These are phyloP conservation scores for Characodon lateralis DNA, from an alignment of 2,797 vertebrate species.

Conservation along the genomic window DNA sequence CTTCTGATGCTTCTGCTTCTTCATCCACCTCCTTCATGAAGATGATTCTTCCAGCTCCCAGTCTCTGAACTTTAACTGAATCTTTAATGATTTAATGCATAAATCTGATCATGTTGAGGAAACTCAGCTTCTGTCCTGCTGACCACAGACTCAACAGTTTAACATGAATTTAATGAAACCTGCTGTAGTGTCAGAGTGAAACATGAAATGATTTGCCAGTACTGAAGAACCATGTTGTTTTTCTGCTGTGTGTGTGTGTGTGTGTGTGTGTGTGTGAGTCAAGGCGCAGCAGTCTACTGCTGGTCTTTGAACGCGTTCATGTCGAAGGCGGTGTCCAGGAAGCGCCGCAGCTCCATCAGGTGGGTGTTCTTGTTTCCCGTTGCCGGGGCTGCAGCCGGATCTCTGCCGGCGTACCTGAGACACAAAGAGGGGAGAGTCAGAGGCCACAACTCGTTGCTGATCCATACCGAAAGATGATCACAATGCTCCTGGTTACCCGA, in stretches of 20 bases:
- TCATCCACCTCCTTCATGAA: too few species aligned
- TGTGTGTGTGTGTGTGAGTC: conserved; percentile 22
- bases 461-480: not conserved
- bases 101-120: not conserved
- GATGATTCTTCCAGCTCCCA: not conserved
- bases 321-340: conserved; percentile 88
- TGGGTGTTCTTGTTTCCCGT: conserved; percentile 94
- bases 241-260: conserved; percentile 15
- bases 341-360: conserved; percentile 87
- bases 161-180: not conserved
- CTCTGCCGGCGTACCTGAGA: conserved; percentile 90
- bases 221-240: too few species aligned
- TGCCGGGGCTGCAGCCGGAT: conserved; percentile 89
- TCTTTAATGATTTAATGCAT: not conserved
- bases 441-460: not conserved
- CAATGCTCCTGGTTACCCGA: conserved; percentile 79
- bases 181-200: not conserved
- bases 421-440: conserved; percentile 15
- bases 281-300: conserved; percentile 46
- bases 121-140: not conserved
- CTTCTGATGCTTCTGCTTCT: not conserved
- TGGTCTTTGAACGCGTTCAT: conserved; percentile 83
- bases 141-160: too few species aligned
- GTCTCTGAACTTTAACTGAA: not conserved
- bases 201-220: too few species aligned